A percentile compares a stretch with the other conserved stretches of the same genome.
phyloP scores from a whole-genome alignment of 2,888 invertebrate species.

The Tricholauxania praeusta region DNA sequence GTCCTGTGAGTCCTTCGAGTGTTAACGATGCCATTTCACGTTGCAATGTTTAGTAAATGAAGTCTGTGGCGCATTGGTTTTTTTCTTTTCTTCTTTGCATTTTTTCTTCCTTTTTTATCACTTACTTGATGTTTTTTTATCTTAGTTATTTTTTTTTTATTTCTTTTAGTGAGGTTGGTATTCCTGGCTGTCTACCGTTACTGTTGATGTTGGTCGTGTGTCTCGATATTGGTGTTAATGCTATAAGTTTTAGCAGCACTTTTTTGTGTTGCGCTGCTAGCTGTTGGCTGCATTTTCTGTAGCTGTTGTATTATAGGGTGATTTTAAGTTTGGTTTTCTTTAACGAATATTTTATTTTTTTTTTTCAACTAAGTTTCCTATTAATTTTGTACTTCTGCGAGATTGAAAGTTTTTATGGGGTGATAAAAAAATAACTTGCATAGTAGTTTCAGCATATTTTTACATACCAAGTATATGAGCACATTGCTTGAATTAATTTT shows the following conservation, averaged over 20 bases:
- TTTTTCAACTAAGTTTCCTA: no score
- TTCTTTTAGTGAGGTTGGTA: not conserved
- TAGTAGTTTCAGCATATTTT: no score
- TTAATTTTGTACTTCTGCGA: not conserved
- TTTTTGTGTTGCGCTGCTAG: no score
- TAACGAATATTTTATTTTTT: no score
- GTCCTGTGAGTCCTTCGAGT: conserved; percentile 4
- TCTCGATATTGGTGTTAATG: conserved; percentile 5
- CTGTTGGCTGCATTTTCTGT: no score
- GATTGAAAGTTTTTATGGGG: not conserved
- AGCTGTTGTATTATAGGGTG: not conserved
- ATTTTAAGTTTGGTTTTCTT: no score
- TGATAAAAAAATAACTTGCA: not conserved
- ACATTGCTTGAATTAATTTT: no score
- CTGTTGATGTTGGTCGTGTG: conserved; percentile 8
- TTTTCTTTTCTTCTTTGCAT: not conserved
- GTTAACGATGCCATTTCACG: not conserved
- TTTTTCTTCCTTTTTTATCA: not conserved
- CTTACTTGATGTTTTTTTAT: not conserved
- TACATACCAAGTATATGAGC: no score
- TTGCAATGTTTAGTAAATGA: conserved; percentile 9
- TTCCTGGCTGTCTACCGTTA: not conserved
- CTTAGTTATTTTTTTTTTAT: not conserved
- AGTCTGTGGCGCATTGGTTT: not conserved
- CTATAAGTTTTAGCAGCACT: not conserved